Base-by-base conservation (phyloP, 2,113 vertebrate species). In the Nesogale talazaci region DNA sequence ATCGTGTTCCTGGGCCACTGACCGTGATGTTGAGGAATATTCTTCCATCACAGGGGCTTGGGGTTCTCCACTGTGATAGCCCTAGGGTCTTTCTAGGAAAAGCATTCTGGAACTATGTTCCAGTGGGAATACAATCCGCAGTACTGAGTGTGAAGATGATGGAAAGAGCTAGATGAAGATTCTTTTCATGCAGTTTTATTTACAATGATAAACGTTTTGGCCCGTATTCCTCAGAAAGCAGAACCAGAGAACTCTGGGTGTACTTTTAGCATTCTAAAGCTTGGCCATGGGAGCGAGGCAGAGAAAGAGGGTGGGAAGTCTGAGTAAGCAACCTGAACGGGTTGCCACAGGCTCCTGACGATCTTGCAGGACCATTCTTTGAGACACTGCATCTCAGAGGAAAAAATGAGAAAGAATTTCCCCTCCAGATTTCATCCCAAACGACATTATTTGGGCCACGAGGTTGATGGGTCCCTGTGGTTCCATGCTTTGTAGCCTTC, bases 161-260 rank as follows among this genome's bases (percentile, higher is more conserved):
- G 38, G 34, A 69, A 93, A 42, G 61, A 79, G 82, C 34, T 84
- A 72, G 59, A 40, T 92, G 67, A 63, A 69, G 27, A 27, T 89
- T 23, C 29, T 40, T 67, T 70, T 14, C 2, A 3, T 69, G 25
- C 89, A 23, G 56, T 80, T 89, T 89, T 80, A 42, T 74, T 88
- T 84, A 76, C 19, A 79, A 88, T 86, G 84, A 23, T 74, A 81
- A 65, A 15, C 42, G 11, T 74, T 31, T 70, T 29, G 19, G 40
- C 70, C 52, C 82, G 46, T 31, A 75, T 67, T 91, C 56, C 76
- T 91, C 42, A 77, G 79, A 46, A 75, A 52, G 10, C 74, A 76
- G 59, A 88, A 52, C n/a, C 2, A 22, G 38, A 63, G 12, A 76
- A 1, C 8, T 20, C 40, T 46, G 1, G 8, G 42, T 56, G 72